Percentiles rank a stretch among this genome's conserved stretches.
phyloP scores from a whole-genome alignment of 2,113 vertebrate genomes.

The Ancistrus triradiatus region DNA sequence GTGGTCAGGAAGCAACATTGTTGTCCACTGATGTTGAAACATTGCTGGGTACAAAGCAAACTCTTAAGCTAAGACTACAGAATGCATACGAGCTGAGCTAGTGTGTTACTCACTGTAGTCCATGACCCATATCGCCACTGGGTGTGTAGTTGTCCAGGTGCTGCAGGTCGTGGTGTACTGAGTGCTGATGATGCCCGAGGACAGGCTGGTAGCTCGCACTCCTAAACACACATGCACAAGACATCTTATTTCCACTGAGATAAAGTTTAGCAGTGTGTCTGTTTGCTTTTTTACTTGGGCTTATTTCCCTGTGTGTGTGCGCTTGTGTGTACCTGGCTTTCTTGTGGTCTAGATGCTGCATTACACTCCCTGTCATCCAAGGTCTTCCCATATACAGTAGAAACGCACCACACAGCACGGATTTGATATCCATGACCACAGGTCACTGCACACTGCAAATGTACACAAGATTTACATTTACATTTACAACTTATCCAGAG shows the following conservation, averaged over 20 bases:
- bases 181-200: conserved; percentile 60
- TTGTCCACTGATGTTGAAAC: too few relatives aligned
- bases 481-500: too few relatives aligned
- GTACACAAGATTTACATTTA: conserved; percentile 20
- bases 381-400: conserved; percentile 62
- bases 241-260: too few relatives aligned
- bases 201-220: conserved; percentile 79
- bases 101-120: conserved; percentile 79
- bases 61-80: too few relatives aligned
- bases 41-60: too few relatives aligned
- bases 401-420: conserved; percentile 83
- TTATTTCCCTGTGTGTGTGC: background rate
- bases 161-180: conserved; percentile 70
- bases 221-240: conserved; percentile 60
- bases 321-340: conserved; percentile 77
- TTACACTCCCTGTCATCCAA: conserved; percentile 79
- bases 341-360: conserved; percentile 75
- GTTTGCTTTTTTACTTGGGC: background rate
- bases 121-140: conserved; percentile 95
- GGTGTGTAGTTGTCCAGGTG: conserved; percentile 63
- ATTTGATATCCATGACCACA: conserved; percentile 86
- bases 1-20: too few relatives aligned
- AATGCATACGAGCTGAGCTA: too few relatives aligned
- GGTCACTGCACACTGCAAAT: conserved; percentile 78
- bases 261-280: conserved; percentile 1